Conservation (phyloP, 2,113 vertebrate genomes). For the Antigone vipio region DNA sequence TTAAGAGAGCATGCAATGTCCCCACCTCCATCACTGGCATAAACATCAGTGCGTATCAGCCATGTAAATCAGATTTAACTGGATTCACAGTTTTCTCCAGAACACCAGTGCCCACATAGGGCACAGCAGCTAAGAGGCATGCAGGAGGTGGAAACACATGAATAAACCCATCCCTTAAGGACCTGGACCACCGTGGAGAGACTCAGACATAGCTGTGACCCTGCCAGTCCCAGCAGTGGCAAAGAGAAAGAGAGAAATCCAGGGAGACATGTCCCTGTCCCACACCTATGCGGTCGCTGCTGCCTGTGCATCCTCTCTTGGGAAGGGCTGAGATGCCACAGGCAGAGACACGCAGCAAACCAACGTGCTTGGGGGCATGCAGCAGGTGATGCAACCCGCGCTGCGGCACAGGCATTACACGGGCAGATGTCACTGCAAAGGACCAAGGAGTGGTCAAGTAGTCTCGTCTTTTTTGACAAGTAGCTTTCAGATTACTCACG, state of each 20-base stretch:
- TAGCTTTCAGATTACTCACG: neutral
- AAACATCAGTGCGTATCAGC: neutral
- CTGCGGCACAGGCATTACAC: fast-evolving
- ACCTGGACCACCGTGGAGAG: neutral
- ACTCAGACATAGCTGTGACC: neutral
- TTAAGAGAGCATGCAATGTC: neutral
- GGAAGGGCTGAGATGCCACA: neutral
- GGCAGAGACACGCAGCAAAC: neutral
- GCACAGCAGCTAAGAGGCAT: neutral
- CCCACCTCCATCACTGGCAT: neutral
- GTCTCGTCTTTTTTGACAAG: neutral
- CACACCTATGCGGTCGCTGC: fast-evolving
- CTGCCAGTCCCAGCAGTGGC: neutral
- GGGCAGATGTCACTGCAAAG: neutral
- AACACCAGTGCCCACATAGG: neutral
- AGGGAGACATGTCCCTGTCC: neutral
- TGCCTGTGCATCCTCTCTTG: neutral
- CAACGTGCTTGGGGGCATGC: neutral
- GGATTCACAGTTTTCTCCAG: neutral
- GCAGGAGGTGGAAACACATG: fast-evolving
- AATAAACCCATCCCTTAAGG: neutral
- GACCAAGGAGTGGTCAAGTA: neutral
- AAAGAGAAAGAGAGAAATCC: neutral
- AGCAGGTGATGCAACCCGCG: neutral
- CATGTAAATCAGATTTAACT: neutral